Base-by-base conservation (phyloP, 2,797 vertebrate genomes). In the Enteromius viviparus region DNA sequence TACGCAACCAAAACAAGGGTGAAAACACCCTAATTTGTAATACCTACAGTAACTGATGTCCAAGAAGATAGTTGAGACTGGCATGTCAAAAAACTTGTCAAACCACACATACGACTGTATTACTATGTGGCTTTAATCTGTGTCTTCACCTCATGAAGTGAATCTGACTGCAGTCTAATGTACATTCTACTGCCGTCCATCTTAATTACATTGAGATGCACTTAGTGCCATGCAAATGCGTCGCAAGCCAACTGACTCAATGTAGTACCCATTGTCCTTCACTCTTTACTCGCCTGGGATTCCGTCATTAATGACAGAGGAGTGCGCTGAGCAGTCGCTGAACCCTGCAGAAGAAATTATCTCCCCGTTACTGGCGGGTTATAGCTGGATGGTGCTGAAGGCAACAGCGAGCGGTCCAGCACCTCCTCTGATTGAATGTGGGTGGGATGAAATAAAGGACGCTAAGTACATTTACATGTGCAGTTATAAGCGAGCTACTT, bases 311-410 rank as follows among this genome's bases (percentile, higher is more conserved):
- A 87, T 80, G 84, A 76, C 75, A 84, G 77, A 62, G 79, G 51
- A 79, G 77, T 45, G 64, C 17, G 78, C 62, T 47, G 71, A 74
- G 72, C 58, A 80, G 81, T 70, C 76, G 80, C 78, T 49, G 78
- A 82, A 47, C 49, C 72, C 84, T 80, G 78, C 34, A 78, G 81
- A 89, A 85, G 84, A 88, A 89, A 89, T 88, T 88, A 87, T 87
- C 79, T 78, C 53, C 76, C 64, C 1, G 26, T 75, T 71, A 79
- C 77, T 29, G 29, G 51, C 62, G 4, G 66, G 47, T 78, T 47
- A 78, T 21, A 47, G 58, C 71, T 42, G 58, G 55, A 81, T n/a
- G 76, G 74, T 53, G 84, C 64, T 65, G 58, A 82, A 17, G 74
- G 68, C 29, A 49, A 8, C 76, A 79, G 34, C 29, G 37, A 82